Evolutionary conservation across 92 coral and sea anemone species (phyloP).

Genomic region (Porites evermanni): DNA sequence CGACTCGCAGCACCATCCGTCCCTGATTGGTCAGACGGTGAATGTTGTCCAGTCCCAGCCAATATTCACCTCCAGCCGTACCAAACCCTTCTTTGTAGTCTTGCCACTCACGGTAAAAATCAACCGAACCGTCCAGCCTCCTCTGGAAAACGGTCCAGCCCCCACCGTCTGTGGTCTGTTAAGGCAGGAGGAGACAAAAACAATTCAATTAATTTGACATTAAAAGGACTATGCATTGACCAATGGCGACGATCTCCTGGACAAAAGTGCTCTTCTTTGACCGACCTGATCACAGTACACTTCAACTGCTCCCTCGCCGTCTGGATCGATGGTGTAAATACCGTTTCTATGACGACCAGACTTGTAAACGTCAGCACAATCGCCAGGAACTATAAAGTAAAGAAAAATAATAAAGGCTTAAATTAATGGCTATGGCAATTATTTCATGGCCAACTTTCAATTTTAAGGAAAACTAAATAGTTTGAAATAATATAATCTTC

Average conservation of each 20-base stretch:
- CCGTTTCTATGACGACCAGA: slow-evolving; percentile 40
- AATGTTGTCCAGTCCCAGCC: slow-evolving; percentile 66
- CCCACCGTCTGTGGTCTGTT: slow-evolving; percentile 35
- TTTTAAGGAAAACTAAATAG: too few species aligned
- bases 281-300: slow-evolving; percentile 44
- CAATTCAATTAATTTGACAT: too few species aligned
- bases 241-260: too few species aligned
- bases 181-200: neutral
- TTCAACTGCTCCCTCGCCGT: slow-evolving; percentile 35
- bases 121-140: slow-evolving; percentile 49
- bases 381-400: slow-evolving; percentile 11
- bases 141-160: slow-evolving; percentile 47
- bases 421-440: too few species aligned
- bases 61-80: slow-evolving; percentile 38
- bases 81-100: slow-evolving; percentile 59
- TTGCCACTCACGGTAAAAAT: slow-evolving; percentile 37
- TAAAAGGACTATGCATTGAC: too few species aligned
- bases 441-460: too few species aligned
- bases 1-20: slow-evolving; percentile 53
- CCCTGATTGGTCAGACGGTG: slow-evolving; percentile 58
- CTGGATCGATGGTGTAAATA: slow-evolving; percentile 46
- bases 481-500: too few species aligned
- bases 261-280: neutral
- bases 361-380: slow-evolving; percentile 38
- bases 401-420: neutral